These are phyloP conservation scores for Nothobranchius furzeri DNA, from an alignment of 2,113 vertebrate genomes.

Conservation along the genomic window DNA sequence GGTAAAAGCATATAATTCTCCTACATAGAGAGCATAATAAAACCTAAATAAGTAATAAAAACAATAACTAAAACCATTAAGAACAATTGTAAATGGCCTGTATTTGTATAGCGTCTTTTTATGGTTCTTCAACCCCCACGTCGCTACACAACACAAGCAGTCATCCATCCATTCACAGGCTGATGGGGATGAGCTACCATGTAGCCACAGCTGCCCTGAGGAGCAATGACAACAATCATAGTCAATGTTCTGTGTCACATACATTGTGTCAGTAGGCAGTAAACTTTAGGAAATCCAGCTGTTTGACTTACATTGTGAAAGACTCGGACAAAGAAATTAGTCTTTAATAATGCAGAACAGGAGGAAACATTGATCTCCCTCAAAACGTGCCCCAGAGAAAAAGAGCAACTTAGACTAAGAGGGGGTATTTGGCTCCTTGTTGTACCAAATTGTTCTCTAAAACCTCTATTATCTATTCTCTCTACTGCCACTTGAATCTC, in stretches of 20 bases:
- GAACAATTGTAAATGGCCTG: neutral
- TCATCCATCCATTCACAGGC: too few relatives aligned
- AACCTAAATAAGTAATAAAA: neutral
- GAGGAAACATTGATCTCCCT: slow-evolving; percentile 54
- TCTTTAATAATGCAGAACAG: slow-evolving; percentile 54
- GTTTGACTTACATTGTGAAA: slow-evolving; percentile 32
- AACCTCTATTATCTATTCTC: slow-evolving; percentile 38
- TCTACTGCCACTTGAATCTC: slow-evolving; percentile 45
- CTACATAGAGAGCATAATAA: neutral
- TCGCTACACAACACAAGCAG: too few relatives aligned
- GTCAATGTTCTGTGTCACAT: neutral
- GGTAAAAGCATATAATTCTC: neutral
- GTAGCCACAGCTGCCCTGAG: too few relatives aligned
- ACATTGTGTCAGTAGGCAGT: slow-evolving; percentile 7
- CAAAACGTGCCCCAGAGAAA: slow-evolving; percentile 26
- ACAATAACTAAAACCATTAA: slow-evolving; percentile 22
- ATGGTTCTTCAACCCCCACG: too few relatives aligned
- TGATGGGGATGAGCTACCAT: too few relatives aligned
- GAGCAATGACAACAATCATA: too few relatives aligned
- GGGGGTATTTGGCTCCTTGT: slow-evolving; percentile 29
- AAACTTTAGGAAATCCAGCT: slow-evolving; percentile 18
- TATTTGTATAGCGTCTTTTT: too few relatives aligned
- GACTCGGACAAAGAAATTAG: slow-evolving; percentile 46
- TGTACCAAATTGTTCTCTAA: slow-evolving; percentile 43
- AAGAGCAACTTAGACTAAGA: slow-evolving; percentile 45